A percentile compares a stretch with the other conserved stretches of the same genome.
Evolutionary conservation across 2,113 vertebrate genomes (phyloP).

Genomic region (Redunca redunca): DNA sequence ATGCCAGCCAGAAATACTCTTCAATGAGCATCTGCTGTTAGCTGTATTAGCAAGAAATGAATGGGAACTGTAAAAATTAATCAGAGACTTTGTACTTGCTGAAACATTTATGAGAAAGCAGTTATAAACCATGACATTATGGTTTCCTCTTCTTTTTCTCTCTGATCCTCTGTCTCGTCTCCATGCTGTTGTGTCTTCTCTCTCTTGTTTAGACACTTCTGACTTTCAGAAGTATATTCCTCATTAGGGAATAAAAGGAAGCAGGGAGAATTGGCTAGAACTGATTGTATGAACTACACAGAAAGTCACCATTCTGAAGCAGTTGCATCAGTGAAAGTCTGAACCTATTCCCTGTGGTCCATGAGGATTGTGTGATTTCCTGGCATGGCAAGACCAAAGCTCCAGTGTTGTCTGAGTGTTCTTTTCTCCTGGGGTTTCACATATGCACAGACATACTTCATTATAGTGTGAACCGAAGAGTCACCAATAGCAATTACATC

Average conservation of each 20-base stretch:
- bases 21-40: background rate
- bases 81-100: background rate
- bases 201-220: background rate
- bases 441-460: background rate
- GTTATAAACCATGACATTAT: background rate
- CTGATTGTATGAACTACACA: background rate
- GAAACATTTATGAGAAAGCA: conserved; percentile 16
- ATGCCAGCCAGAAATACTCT: background rate
- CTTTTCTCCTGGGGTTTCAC: background rate
- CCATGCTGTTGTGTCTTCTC: background rate
- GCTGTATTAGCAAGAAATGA: background rate
- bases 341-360: background rate
- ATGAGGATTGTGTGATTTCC: background rate
- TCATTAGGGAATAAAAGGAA: background rate
- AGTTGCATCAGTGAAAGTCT: background rate
- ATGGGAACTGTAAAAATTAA: background rate
- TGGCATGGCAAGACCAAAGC: background rate
- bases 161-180: background rate
- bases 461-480: background rate
- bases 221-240: background rate
- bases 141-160: background rate
- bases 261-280: background rate
- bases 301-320: background rate
- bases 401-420: background rate
- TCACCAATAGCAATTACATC: background rate